Conservation (phyloP, 2,113 vertebrate genomes). For the Ammodytes marinus region DNA sequence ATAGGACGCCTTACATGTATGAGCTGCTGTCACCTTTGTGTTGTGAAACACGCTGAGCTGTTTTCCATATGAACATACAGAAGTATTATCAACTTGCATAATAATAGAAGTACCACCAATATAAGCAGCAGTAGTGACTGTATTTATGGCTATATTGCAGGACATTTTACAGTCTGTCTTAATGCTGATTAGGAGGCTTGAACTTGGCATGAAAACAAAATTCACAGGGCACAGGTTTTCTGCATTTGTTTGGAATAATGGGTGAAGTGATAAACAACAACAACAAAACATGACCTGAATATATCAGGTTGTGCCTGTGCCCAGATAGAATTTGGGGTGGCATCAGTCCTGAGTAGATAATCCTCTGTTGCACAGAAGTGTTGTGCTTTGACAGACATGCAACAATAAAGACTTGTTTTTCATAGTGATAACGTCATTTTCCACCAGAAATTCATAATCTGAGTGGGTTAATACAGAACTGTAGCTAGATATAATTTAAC, state of each 20-base stretch:
- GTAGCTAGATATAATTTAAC: background rate
- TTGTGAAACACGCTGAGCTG: background rate
- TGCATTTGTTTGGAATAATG: background rate
- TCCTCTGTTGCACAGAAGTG: constrained; percentile 9
- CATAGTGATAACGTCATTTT: background rate
- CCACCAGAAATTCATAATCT: background rate
- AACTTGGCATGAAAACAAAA: background rate
- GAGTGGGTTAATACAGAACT: background rate
- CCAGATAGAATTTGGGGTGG: background rate
- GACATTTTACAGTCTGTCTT: background rate
- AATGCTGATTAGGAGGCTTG: background rate
- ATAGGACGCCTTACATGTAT: background rate
- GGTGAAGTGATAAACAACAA: background rate
- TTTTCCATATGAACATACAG: background rate
- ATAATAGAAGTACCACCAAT: background rate
- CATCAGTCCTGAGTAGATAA: constrained; percentile 16
- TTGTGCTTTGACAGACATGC: constrained; percentile 5
- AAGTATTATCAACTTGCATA: background rate
- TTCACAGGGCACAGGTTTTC: background rate
- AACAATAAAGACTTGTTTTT: background rate
- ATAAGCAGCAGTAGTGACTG: background rate
- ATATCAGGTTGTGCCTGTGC: background rate
- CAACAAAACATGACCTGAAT: background rate
- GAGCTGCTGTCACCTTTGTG: background rate
- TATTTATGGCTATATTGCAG: constrained; percentile 21